Conservation (phyloP, 2,113 vertebrate species). For the Thamnophis sirtalis region DNA sequence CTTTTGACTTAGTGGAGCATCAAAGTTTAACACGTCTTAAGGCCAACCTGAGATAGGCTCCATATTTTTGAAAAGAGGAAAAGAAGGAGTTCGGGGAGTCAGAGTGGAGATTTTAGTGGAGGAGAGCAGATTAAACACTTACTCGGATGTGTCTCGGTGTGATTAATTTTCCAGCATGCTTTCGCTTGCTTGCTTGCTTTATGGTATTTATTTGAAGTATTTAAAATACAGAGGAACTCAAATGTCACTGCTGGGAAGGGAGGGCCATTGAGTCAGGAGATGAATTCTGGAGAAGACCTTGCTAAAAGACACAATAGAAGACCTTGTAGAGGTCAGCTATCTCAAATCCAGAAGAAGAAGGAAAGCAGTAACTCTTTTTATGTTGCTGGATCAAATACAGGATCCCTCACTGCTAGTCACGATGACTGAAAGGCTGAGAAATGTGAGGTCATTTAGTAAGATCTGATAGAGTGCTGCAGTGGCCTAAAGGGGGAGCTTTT, state of each 20-base stretch:
- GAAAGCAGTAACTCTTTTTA: not conserved
- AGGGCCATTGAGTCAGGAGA: not conserved
- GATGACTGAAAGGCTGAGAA: not conserved
- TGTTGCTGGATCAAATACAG: not conserved
- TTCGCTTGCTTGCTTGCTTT: not conserved
- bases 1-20: not conserved
- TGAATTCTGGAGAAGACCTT: not conserved
- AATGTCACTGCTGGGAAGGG: not conserved
- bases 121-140: constrained; percentile 17
- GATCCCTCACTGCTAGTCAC: not conserved
- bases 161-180: not conserved
- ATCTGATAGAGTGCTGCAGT: no score
- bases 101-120: not conserved
- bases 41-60: not conserved
- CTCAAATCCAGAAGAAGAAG: not conserved
- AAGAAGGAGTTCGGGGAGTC: not conserved
- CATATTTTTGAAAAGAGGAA: not conserved
- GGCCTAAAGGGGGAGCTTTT: no score
- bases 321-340: not conserved
- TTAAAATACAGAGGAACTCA: not conserved
- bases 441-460: not conserved
- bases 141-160: not conserved
- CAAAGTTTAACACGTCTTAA: not conserved
- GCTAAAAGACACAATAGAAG: not conserved
- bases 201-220: not conserved